phyloP scores from a whole-genome alignment of 2,888 invertebrate genomes.

The Ectropis crepuscularia region DNA sequence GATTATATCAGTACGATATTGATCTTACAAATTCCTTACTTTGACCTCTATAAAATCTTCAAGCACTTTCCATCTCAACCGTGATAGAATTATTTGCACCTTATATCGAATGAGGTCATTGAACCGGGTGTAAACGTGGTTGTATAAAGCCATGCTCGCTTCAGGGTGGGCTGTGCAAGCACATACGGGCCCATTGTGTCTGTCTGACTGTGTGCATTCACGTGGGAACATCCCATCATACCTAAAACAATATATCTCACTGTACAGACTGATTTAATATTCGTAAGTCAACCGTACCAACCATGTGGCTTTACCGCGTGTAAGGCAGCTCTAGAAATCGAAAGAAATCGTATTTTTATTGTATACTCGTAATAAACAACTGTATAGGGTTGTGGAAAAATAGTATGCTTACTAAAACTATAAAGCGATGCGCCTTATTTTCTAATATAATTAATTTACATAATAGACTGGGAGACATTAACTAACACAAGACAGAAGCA shows the following conservation, averaged over 20 bases:
- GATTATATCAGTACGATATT: no score
- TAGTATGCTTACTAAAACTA: no score
- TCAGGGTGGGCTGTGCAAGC: constrained; percentile 67
- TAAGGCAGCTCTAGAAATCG: not conserved
- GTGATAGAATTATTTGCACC: constrained; percentile 51
- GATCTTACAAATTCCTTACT: constrained; percentile 12
- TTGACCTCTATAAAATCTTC: constrained; percentile 2
- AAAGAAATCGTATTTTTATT: not conserved
- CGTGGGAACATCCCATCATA: constrained; percentile 68
- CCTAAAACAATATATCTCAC: constrained; percentile 45
- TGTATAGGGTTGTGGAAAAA: not conserved
- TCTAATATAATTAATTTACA: no score
- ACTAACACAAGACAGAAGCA: no score
- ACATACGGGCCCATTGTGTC: constrained; percentile 79
- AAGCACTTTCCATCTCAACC: constrained; percentile 32
- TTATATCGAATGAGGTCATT: constrained; percentile 58
- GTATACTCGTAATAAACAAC: constrained; percentile 6
- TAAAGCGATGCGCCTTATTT: no score
- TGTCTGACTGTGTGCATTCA: constrained; percentile 55
- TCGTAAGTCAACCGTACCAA: constrained; percentile 1
- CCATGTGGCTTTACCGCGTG: constrained; percentile 12
- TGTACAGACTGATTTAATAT: constrained; percentile 30
- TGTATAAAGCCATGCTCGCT: constrained; percentile 45
- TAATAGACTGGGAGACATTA: no score
- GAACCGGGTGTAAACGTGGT: constrained; percentile 54